phyloP scores from a whole-genome alignment of 2,888 invertebrate genomes.

The Ormyrus nitidulus region DNA sequence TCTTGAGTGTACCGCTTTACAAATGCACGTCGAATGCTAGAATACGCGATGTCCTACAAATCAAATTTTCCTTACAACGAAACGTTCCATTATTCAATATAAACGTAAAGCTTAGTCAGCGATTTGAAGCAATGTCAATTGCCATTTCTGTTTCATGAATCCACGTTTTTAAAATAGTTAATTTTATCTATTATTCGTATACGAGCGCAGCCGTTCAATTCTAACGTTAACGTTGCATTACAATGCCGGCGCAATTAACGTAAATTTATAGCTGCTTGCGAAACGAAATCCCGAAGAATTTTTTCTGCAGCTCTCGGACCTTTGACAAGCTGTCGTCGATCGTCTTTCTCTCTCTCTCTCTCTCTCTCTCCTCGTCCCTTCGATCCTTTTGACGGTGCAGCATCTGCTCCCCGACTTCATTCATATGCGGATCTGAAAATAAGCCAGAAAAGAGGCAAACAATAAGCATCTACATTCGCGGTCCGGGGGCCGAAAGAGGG shows the following conservation, averaged over 20 bases:
- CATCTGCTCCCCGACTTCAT: constrained; percentile 41
- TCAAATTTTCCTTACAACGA: no score
- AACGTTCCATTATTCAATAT: no score
- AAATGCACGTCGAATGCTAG: no score
- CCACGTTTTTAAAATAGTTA: no score
- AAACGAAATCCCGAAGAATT: constrained; percentile 7
- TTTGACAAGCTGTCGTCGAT: constrained; percentile 36
- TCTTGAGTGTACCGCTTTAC: no score
- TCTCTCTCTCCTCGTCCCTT: neutral
- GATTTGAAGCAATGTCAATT: no score
- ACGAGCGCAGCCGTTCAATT: no score
- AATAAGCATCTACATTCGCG: constrained; percentile 51
- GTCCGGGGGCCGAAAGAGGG: constrained; percentile 4
- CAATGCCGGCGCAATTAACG: constrained; percentile 17
- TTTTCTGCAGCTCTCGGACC: neutral
- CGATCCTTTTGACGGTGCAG: constrained; percentile 35
- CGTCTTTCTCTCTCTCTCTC: neutral
- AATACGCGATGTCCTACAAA: no score
- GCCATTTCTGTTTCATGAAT: no score
- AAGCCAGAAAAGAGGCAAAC: constrained; percentile 8
- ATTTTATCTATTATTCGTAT: no score
- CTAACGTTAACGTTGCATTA: no score
- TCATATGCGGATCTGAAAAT: constrained; percentile 45
- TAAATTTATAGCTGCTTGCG: constrained; percentile 43
- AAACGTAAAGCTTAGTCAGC: no score